Conservation (phyloP, 2,888 invertebrate species). For the Mycogona germanica region DNA sequence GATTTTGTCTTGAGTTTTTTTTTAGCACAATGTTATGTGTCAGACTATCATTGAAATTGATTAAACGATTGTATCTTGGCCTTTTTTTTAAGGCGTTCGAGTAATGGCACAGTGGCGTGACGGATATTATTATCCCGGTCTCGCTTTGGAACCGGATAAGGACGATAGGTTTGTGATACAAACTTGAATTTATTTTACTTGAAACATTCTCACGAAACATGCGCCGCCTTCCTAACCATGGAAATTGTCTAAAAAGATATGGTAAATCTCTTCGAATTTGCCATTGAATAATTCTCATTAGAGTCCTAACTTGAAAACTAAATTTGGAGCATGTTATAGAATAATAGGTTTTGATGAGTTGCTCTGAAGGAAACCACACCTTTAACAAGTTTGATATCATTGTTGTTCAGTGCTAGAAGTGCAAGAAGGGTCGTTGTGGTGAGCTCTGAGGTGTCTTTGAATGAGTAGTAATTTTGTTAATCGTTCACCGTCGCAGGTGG, state of each 20-base stretch:
- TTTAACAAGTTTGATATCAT: no score
- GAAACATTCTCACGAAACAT: no score
- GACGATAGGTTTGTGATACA: slow-evolving; percentile 10
- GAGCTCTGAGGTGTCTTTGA: neutral
- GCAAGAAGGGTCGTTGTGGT: neutral
- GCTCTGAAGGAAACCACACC: no score
- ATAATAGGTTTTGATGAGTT: no score
- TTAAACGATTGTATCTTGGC: neutral
- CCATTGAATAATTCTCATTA: no score
- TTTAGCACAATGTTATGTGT: neutral
- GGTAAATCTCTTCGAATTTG: no score
- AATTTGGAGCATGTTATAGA: no score
- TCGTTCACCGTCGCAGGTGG: neutral
- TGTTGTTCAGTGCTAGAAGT: neutral
- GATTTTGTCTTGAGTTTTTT: neutral
- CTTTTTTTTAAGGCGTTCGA: neutral
- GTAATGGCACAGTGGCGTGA: slow-evolving; percentile 15
- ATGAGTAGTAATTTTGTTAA: neutral
- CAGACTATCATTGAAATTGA: neutral
- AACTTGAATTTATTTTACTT: no score
- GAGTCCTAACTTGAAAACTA: no score
- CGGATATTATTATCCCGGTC: slow-evolving; percentile 14
- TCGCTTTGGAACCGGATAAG: slow-evolving; percentile 4
- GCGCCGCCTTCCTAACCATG: no score
- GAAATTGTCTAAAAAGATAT: no score